Conservation (phyloP, 2,113 vertebrate genomes). For the Tor tambroides region DNA sequence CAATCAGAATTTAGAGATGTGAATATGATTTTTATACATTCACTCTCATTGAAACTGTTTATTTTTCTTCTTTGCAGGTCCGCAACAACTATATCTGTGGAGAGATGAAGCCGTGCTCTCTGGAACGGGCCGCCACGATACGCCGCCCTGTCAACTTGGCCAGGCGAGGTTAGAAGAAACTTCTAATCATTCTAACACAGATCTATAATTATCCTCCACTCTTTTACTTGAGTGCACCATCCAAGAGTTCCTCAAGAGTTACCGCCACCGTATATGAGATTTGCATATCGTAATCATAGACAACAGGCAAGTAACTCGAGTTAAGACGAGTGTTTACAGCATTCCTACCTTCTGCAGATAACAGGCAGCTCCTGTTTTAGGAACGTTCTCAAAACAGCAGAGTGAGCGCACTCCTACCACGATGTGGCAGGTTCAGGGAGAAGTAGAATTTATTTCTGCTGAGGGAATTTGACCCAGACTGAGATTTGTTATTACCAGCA, state of each 20-base stretch:
- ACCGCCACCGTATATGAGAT: neutral
- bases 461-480: constrained; percentile 30
- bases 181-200: constrained; percentile 35
- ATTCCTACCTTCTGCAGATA: constrained; percentile 25
- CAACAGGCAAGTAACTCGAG: neutral
- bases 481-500: constrained; percentile 47
- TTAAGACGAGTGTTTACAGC: neutral
- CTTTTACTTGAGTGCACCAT: constrained; percentile 1
- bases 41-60: neutral
- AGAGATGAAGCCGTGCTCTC: constrained; percentile 82
- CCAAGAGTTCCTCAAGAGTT: constrained; percentile 1
- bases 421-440: constrained; percentile 24
- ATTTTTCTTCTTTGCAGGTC: constrained; percentile 75
- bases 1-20: neutral
- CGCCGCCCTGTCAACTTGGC: constrained; percentile 86
- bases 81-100: constrained; percentile 87
- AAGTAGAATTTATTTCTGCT: constrained; percentile 12
- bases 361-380: constrained; percentile 32
- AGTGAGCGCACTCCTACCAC: neutral
- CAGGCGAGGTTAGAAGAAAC: constrained; percentile 76
- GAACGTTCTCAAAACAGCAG: constrained; percentile 18
- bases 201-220: neutral
- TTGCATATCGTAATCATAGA: neutral
- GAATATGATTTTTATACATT: neutral
- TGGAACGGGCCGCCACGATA: constrained; percentile 84